These are phyloP conservation scores for Dromius quadrimaculatus DNA, from an alignment of 2,888 invertebrate genomes.

Conservation along the genomic window DNA sequence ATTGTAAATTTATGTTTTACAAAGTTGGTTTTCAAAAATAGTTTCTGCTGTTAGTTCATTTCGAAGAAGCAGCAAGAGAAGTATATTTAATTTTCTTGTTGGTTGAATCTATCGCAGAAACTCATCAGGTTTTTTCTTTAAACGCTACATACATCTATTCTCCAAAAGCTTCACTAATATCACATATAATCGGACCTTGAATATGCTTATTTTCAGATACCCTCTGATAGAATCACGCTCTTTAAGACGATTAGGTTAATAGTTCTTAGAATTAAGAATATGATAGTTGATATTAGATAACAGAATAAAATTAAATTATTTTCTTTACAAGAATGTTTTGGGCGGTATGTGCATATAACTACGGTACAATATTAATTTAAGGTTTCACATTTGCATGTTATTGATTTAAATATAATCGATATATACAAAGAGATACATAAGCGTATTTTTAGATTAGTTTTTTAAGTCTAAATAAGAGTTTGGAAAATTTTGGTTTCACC, in stretches of 20 bases:
- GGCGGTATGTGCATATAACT: conserved; percentile 28
- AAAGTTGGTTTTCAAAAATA: conserved; percentile 6
- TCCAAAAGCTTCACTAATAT: conserved; percentile 39
- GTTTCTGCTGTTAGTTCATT: conserved; percentile 19
- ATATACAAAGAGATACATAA: conserved; percentile 24
- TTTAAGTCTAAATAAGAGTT: conserved; percentile 25
- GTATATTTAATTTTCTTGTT: conserved; percentile 22
- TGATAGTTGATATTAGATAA: conserved; percentile 32
- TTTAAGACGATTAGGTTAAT: conserved; percentile 11
- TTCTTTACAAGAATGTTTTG: conserved; percentile 47
- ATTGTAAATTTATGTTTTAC: conserved; percentile 27
- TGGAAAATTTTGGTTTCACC: conserved; percentile 28
- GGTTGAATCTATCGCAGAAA: conserved; percentile 25
- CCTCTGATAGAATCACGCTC: conserved; percentile 42
- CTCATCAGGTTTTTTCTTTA: conserved; percentile 14
- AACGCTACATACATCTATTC: conserved; percentile 11
- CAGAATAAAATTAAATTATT: conserved; percentile 44
- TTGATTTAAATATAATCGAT: conserved; percentile 27
- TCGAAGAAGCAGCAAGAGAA: conserved; percentile 23
- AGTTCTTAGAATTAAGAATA: conserved; percentile 26
- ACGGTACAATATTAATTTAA: conserved; percentile 42
- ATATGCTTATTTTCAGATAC: conserved; percentile 40
- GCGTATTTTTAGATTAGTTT: conserved; percentile 40
- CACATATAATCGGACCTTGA: conserved; percentile 23
- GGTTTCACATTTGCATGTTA: conserved; percentile 43